Base-by-base conservation (phyloP, 2,888 invertebrate species). In the Mythimna vitellina region DNA sequence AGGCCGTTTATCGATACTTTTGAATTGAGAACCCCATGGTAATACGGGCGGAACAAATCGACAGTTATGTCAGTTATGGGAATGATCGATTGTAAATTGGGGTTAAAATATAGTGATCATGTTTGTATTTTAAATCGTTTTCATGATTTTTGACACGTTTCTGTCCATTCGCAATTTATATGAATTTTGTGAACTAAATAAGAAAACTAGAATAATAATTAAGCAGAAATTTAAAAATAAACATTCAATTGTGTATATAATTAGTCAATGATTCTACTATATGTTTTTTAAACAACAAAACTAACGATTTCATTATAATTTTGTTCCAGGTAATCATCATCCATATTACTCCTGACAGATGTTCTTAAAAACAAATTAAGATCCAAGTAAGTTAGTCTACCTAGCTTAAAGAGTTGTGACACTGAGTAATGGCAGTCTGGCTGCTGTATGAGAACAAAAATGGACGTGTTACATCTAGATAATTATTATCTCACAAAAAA, bases 21-120 rank as follows among this genome's bases (percentile, higher is more conserved):
- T 82, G 84, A 81, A 84, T 84, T 42, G 73, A 82, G 76, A 87
- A 84, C 85, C 82, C 82, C 79, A 79, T 86, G 79, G 79, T 83
- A 84, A 86, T 87, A 88, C 83, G 84, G 83, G 87, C 78, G 87
- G 84, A 89, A 89, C 89, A 82, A 91, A 91, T 90, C 82, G 83
- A 87, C 87, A 78, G 74, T 83, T 81, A 84, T 81, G 78, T 75
- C 79, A 77, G 82, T 86, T 81, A 76, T 67, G 68, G 56, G 60
- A 74, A 54, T 68, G 63, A 66, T 84, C 38, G 53, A 76, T 76
- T 22, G 60, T 65, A 25, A 64, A 60, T 84, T 62, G n/a, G 56
- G 58, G 35, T 56, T 51, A 56, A 22, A 5, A 3, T 66, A 63
- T 32, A 22, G 32, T 57, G 17, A 56, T 49, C 1, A 49, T 17